Evolutionary conservation across 2,113 vertebrate genomes (phyloP).

Genomic region (Ophthalmotilapia sp.): DNA sequence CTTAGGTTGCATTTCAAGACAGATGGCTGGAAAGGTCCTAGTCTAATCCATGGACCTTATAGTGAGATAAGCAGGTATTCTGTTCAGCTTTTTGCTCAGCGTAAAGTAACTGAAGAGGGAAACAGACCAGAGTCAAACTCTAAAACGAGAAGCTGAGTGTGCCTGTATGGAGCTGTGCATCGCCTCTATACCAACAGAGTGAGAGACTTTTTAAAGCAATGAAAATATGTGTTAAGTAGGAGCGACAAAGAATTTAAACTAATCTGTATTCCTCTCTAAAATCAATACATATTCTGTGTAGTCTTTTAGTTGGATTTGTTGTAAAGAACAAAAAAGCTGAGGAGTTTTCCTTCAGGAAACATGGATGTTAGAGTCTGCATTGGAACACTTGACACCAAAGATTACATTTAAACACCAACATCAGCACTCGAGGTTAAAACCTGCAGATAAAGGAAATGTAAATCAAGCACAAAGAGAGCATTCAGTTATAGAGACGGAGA

Average conservation of each 20-base stretch:
- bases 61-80: neutral
- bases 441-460: neutral
- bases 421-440: neutral
- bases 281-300: neutral
- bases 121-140: neutral
- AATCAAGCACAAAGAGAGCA: neutral
- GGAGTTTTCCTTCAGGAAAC: neutral
- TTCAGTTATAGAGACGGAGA: neutral
- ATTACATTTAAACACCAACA: neutral
- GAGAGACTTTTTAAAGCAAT: neutral
- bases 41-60: neutral
- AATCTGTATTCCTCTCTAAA: neutral
- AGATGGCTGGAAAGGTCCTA: neutral
- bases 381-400: neutral
- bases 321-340: neutral
- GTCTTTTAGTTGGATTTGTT: neutral
- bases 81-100: accelerated
- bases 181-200: neutral
- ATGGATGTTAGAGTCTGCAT: neutral
- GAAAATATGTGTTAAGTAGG: neutral
- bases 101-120: neutral
- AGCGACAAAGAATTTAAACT: accelerated
- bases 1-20: neutral
- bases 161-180: neutral
- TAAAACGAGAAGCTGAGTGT: neutral